Conservation (phyloP, 30 jellyfish, hydroid and myxozoan genomes). For the Mastigias papua region DNA sequence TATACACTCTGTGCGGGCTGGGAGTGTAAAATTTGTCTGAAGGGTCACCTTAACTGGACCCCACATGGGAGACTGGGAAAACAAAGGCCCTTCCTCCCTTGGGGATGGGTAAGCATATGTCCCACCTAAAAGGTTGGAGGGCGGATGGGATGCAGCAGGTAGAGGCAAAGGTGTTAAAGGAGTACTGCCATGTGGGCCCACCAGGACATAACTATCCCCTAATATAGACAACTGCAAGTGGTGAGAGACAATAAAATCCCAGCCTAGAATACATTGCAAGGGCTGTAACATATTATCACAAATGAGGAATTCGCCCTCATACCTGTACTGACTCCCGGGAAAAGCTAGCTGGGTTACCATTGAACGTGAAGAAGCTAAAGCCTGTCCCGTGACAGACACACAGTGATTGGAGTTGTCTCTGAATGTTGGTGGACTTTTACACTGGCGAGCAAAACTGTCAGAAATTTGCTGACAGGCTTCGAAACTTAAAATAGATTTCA, state of each 20-base stretch:
- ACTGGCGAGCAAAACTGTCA: slow-evolving; percentile 8
- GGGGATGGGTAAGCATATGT: slow-evolving; percentile 11
- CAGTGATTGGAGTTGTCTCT: slow-evolving; percentile 30
- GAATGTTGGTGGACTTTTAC: slow-evolving; percentile 19
- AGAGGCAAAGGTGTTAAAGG: slow-evolving; percentile 10
- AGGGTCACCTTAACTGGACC: slow-evolving; percentile 46
- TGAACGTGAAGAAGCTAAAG: slow-evolving; percentile 17
- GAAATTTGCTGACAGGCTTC: slow-evolving; percentile 8
- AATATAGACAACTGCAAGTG: slow-evolving; percentile 21
- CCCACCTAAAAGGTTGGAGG: slow-evolving; percentile 33
- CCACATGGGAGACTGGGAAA: slow-evolving; percentile 33
- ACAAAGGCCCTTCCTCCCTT: slow-evolving; percentile 21
- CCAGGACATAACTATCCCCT: slow-evolving; percentile 32
- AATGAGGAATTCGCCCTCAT: slow-evolving; percentile 29
- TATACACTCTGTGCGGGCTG: slow-evolving; percentile 38
- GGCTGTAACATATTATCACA: slow-evolving; percentile 31
- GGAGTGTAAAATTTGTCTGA: slow-evolving; percentile 17
- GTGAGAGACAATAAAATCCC: slow-evolving; percentile 32
- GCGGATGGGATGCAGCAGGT: not conserved
- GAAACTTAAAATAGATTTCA: slow-evolving; percentile 13
- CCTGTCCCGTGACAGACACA: slow-evolving; percentile 38
- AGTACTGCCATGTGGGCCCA: slow-evolving; percentile 43
- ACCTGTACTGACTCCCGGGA: slow-evolving; percentile 8
- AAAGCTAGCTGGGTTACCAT: slow-evolving; percentile 14
- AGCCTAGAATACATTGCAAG: slow-evolving; percentile 35